Evolutionary conservation across 2,113 vertebrate species (phyloP), one percentile per base, ranked within the genome.

Genomic region (Lagopus muta): DNA sequence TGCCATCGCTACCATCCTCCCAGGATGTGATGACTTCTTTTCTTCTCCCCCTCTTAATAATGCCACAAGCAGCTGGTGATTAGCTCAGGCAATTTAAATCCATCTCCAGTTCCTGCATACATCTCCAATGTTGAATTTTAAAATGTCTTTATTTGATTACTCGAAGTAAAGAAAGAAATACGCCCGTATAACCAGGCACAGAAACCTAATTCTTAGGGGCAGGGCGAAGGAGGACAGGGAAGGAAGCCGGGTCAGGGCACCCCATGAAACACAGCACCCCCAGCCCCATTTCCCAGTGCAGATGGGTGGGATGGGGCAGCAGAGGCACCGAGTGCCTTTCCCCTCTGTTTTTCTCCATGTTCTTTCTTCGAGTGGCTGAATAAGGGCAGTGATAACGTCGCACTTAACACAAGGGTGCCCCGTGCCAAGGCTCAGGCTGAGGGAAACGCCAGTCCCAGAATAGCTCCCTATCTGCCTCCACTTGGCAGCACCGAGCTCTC

Each of bases 61-160:
- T 93, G 86, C 36, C 94, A 88, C 40, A 40, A 72, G 90, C 77
- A 90, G 91, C 57, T 66, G 80, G 80, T 77, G 89, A 94, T 94
- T 58, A 96, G 83, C 91, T 88, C 0, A 77, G 86, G 91, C 89
- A 85, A 88, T 94, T 95, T 90, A 62, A 88, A 90, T 17, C 83
- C 13, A 3, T 71, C 91, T 93, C 94, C 83, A 62, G 54, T 90
- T 86, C 75, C 86, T 74, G 86, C 83, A 5, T 66, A 79, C 24
- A 93, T 81, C 95, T 78, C 70, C 93, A 54, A 13, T 55, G 88
- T 58, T 74, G 83, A 86, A 83, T 88, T 86, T 86, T 28, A 66
- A 92, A 88, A 81, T 25, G 65, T 6, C 81, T 92, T 93, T 90
- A 80, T 88, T 91, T 58, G 88, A 88, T 88, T 88, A 66, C 30